phyloP scores from a whole-genome alignment of 2,113 vertebrate species.

The Channa maculata region DNA sequence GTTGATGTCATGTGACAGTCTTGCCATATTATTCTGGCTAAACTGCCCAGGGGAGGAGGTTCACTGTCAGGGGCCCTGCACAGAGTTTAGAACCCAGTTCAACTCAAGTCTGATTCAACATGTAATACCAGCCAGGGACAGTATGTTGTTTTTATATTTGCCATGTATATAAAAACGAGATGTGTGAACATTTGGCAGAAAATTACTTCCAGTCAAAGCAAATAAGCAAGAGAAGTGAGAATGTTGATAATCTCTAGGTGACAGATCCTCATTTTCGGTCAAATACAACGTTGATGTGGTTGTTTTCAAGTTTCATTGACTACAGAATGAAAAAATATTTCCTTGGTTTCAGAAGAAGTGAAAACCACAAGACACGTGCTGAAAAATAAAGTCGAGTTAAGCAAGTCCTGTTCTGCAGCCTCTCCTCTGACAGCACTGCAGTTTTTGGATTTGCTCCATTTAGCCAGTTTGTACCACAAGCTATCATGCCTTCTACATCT shows the following conservation, averaged over 20 bases:
- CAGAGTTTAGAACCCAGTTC: too few species aligned
- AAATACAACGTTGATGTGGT: slow-evolving; percentile 11
- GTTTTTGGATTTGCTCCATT: background rate
- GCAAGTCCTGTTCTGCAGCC: background rate
- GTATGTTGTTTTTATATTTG: too few species aligned
- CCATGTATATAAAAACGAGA: too few species aligned
- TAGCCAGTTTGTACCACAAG: slow-evolving; percentile 4
- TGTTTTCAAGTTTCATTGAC: slow-evolving; percentile 12
- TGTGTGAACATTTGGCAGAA: too few species aligned
- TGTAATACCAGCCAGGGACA: too few species aligned
- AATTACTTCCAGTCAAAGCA: too few species aligned
- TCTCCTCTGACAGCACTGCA: background rate
- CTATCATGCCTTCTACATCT: background rate
- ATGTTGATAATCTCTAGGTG: background rate
- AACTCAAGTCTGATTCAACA: too few species aligned
- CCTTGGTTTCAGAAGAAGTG: background rate
- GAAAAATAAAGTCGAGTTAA: background rate
- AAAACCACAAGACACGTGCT: slow-evolving; percentile 7
- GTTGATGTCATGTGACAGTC: too few species aligned
- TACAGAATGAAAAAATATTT: background rate
- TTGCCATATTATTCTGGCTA: too few species aligned
- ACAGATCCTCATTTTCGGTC: slow-evolving; percentile 9
- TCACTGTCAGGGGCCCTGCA: too few species aligned
- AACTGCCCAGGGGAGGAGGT: too few species aligned
- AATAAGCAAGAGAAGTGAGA: slow-evolving; percentile 4